These are phyloP conservation scores for Danionella cerebrum DNA, from an alignment of 2,113 vertebrate genomes.

Conservation along the genomic window DNA sequence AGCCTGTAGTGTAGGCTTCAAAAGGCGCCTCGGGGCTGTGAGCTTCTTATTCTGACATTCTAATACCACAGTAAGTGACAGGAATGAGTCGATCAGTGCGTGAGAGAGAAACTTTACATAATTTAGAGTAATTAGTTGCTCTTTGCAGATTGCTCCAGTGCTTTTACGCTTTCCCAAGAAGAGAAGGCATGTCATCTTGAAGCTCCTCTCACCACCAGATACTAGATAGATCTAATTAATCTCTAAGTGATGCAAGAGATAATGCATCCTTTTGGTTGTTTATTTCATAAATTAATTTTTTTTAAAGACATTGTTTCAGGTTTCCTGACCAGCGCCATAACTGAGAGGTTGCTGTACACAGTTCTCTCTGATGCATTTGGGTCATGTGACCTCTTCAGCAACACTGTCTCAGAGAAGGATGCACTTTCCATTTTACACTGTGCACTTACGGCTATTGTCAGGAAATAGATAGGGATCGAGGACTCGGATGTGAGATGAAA, in stretches of 20 bases:
- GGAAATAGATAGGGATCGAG: too few relatives aligned
- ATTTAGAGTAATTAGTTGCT: constrained; percentile 21
- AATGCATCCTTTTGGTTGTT: constrained; percentile 27
- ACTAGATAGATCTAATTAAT: constrained; percentile 3
- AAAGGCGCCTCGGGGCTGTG: background rate
- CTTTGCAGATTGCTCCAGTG: constrained; percentile 2
- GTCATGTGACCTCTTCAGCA: too few relatives aligned
- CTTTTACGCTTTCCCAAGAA: constrained; percentile 29
- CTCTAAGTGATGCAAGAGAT: constrained; percentile 28
- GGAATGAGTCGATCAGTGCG: background rate
- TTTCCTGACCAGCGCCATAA: too few relatives aligned
- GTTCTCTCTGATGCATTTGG: too few relatives aligned
- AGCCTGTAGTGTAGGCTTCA: constrained; percentile 9
- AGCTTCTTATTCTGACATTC: constrained; percentile 6
- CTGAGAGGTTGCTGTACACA: too few relatives aligned
- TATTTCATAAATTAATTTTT: constrained; percentile 10
- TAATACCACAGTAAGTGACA: constrained; percentile 6
- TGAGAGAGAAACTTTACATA: constrained; percentile 7
- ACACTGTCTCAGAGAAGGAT: too few relatives aligned
- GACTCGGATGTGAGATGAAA: too few relatives aligned
- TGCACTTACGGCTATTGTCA: too few relatives aligned
- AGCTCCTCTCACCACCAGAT: background rate
- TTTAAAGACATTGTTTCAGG: constrained; percentile 3
- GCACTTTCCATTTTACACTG: too few relatives aligned
- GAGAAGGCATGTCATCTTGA: background rate